Conservation (phyloP, 1,140 invertebrate genomes). For the Tetragonula clypearis region DNA sequence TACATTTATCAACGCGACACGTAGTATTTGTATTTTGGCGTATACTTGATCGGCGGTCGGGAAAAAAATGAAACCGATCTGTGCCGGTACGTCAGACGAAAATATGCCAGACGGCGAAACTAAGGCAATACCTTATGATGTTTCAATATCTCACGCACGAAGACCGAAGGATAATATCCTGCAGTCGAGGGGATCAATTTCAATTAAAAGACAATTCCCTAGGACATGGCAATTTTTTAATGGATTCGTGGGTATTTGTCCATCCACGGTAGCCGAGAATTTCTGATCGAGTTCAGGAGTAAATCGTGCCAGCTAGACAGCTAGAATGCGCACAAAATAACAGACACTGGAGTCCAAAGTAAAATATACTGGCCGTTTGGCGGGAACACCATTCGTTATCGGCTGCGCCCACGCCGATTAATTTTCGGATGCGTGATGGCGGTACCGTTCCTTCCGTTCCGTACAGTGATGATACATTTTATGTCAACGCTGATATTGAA, state of each 20-base stretch:
- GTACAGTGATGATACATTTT: slow-evolving; percentile 69
- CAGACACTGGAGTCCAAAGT: slow-evolving; percentile 71
- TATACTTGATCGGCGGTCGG: neutral
- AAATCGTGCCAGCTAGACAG: slow-evolving; percentile 67
- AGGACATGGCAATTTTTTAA: slow-evolving; percentile 61
- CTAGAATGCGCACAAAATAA: slow-evolving; percentile 72
- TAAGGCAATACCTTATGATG: neutral
- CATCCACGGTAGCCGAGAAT: slow-evolving; percentile 52
- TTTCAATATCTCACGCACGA: neutral
- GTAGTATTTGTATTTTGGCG: neutral
- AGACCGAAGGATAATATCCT: slow-evolving; percentile 12
- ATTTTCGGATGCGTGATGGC: slow-evolving; percentile 73
- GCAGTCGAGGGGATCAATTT: slow-evolving; percentile 31
- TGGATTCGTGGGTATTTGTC: slow-evolving; percentile 64
- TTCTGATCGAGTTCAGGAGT: slow-evolving; percentile 65
- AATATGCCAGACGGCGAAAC: slow-evolving; percentile 24
- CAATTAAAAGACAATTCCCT: slow-evolving; percentile 36
- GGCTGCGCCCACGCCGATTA: slow-evolving; percentile 74
- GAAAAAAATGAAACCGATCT: neutral
- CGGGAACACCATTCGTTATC: slow-evolving; percentile 74
- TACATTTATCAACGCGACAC: neutral
- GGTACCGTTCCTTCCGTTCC: slow-evolving; percentile 58
- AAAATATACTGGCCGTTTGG: slow-evolving; percentile 75
- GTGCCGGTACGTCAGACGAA: neutral
- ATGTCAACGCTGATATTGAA: slow-evolving; percentile 67